Evolutionary conservation across 2,888 invertebrate genomes (phyloP), one percentile per base, ranked within the genome.

Genomic region (Phortica okadai): DNA sequence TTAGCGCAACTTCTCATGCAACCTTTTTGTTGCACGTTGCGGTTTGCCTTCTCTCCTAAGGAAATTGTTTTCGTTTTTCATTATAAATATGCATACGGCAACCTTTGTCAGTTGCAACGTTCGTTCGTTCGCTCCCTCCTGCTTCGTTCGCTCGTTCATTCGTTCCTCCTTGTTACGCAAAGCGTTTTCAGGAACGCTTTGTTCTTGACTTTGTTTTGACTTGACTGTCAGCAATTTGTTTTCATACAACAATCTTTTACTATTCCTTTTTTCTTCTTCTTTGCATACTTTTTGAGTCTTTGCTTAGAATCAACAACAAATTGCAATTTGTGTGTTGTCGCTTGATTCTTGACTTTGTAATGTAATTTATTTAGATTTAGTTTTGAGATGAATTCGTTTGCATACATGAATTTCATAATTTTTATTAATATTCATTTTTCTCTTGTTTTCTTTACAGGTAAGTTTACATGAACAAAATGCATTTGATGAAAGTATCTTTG

Each of bases 391-490:
- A 50, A 50, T 11, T 50, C 8, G 8, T 50, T 50, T 50, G 50
- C 50, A 11, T 50, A 6, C 14, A 14, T 11, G 14, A 50, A 50
- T 50, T 50, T 14, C 8, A 50, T 14, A 50, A 50, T 5, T 50
- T 62, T 44, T 70, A 50, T 45, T 54, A 70, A 69, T 16, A n/a
- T 66, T 41, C 7, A 6, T 72, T 56, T 54, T 7, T 54, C 25
- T 54, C 14, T 70, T 54, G 1, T 11, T 70, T 33, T 56, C n/a
- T 11, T 72, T 72, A 3, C 54, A 72, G 70, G 70, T 72, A 72
- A 72, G 70, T 72, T 70, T 1, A 33, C 50, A 33, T 11, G 42
- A 11, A 16, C 33, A 11, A 62, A 62, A 62, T 62, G 21, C 7
- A 25, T 14, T 21, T 14, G 62, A 62, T 6, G 14, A n/a, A 14